Base-by-base conservation (phyloP, 2,888 invertebrate genomes). In the Ophion slaviceki region DNA sequence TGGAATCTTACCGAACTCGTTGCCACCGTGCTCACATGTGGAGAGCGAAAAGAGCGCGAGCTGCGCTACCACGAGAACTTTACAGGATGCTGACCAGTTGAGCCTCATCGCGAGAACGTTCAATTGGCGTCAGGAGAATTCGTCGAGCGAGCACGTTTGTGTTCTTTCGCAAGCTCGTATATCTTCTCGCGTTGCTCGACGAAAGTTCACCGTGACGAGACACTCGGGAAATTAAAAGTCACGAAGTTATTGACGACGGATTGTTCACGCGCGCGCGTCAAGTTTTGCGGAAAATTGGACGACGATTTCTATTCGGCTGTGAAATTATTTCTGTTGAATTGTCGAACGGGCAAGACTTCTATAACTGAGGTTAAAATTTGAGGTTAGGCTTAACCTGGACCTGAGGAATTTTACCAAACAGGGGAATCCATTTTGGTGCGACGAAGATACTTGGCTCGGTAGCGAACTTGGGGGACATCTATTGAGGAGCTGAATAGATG, bases 161-260 rank as follows among this genome's bases (percentile, higher is more conserved):
- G 20, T 32, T 32, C 71, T 57, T 45, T 14, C 45, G 6, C n/a
- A 53, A n/a, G 20, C 10, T 53, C 71, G 28, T 81, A 81, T 62
- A 75, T 75, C 57, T n/a, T 28, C 28, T n/a, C 28, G 36, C 57
- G 64, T 24, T 20, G 20, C 67, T n/a, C 24, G 24, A 17, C 24
- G 20, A 47, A 76, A 70, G 32, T 75, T 81, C 10, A 70, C 28
- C 62, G 76, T 32, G 62, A 81, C 75, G 57, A 64, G 40, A 24
- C 70, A 64, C 81, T 76, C 47, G 45, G 14, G 53, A 64, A 64
- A 71, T 76, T 62, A 36, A 81, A 67, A 45, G 66, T 24, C 20
- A 20, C 40, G 36, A 17, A 14, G 53, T 53, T 53, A 53, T 53
- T 53, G 53, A 53, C 53, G 53, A 53, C 53, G 53, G 40, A 7